Conservation (phyloP, 2,888 invertebrate genomes). For the Mimumesa dahlbomi region DNA sequence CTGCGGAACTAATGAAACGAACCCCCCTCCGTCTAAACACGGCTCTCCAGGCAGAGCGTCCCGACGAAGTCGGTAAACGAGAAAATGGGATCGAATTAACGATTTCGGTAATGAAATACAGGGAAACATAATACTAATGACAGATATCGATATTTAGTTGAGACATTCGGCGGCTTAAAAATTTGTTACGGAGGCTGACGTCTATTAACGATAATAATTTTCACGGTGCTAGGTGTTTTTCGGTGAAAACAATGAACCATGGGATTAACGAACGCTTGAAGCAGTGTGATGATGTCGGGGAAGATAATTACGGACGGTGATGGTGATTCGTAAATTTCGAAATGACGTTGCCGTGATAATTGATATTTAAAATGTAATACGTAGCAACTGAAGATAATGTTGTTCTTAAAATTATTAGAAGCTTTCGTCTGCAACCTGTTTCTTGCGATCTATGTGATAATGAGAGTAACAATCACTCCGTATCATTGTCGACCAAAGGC, state of each 20-base stretch:
- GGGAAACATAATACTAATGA: too few species aligned
- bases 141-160: neutral
- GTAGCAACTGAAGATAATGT: too few species aligned
- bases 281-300: neutral
- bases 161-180: too few species aligned
- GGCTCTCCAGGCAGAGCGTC: neutral
- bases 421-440: too few species aligned
- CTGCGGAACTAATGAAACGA: slow-evolving; percentile 49
- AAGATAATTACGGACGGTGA: neutral
- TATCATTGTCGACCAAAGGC: too few species aligned
- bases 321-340: neutral
- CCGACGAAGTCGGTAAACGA: slow-evolving; percentile 19
- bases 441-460: too few species aligned
- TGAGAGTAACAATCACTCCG: too few species aligned
- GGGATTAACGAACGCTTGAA: neutral
- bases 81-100: slow-evolving; percentile 5
- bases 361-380: neutral
- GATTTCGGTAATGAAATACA: slow-evolving; percentile 17
- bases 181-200: neutral
- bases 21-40: slow-evolving; percentile 5
- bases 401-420: neutral
- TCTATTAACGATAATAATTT: neutral
- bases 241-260: neutral
- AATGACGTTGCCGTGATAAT: neutral
- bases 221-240: too few species aligned